Evolutionary conservation across 1,140 invertebrate species (phyloP).

Genomic region (Andricus grossulariae): DNA sequence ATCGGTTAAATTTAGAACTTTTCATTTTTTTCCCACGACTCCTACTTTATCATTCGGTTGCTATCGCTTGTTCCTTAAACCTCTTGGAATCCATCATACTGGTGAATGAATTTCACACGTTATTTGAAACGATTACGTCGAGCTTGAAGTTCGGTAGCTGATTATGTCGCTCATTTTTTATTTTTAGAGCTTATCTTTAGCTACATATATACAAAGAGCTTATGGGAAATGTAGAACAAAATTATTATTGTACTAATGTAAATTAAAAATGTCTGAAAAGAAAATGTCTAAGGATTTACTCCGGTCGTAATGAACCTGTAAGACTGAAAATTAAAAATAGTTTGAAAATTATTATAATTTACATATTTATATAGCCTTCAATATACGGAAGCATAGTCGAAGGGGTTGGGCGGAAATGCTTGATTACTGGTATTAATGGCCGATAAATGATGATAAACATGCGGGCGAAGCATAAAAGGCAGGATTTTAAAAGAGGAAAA

Average conservation of each 20-base stretch:
- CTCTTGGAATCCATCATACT: constrained; percentile 6
- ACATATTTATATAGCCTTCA: no score
- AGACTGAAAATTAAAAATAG: no score
- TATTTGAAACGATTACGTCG: constrained; percentile 29
- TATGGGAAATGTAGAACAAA: no score
- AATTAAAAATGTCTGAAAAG: no score
- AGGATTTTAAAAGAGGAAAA: constrained; percentile 6
- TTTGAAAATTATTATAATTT: no score
- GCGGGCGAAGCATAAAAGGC: constrained; percentile 21
- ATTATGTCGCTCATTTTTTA: not conserved
- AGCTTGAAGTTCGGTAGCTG: not conserved
- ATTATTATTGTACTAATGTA: no score
- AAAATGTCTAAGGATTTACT: no score
- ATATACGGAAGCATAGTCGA: not conserved
- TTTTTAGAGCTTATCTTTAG: not conserved
- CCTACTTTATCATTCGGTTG: constrained; percentile 7
- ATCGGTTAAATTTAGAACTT: constrained; percentile 15
- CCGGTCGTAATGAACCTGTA: no score
- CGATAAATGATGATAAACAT: constrained; percentile 20
- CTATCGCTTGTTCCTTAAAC: constrained; percentile 4
- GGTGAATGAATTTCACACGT: constrained; percentile 12
- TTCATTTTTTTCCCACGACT: constrained; percentile 1
- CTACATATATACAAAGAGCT: no score
- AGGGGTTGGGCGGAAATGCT: not conserved
- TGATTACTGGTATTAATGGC: constrained; percentile 20